A percentile compares a stretch with the other conserved stretches of the same genome.
Evolutionary conservation across 2,113 vertebrate genomes (phyloP).

Genomic region (Lasiurus borealis): DNA sequence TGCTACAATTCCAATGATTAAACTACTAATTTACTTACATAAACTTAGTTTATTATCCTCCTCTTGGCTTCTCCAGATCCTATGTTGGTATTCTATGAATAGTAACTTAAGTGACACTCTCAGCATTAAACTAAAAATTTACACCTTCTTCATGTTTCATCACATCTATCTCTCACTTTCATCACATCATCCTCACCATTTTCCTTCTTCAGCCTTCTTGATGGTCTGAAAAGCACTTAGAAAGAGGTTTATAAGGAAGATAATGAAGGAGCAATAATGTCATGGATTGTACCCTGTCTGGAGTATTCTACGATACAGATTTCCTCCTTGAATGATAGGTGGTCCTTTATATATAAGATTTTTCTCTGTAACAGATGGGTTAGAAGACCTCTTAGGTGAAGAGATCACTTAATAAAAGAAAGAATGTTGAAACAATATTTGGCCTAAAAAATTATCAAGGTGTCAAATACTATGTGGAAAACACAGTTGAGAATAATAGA

Average conservation of each 20-base stretch:
- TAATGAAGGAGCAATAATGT: neutral
- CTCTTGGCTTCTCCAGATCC: neutral
- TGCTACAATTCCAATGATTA: neutral
- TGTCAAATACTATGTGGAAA: neutral
- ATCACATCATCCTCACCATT: neutral
- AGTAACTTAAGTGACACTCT: neutral
- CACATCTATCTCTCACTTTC: neutral
- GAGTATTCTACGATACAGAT: neutral
- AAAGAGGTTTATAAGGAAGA: neutral
- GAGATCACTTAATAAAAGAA: neutral
- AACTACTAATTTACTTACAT: neutral
- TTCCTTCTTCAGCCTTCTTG: neutral
- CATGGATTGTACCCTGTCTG: neutral
- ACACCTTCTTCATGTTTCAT: neutral
- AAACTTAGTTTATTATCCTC: neutral
- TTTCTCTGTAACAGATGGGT: neutral
- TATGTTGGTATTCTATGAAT: neutral
- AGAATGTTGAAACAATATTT: neutral
- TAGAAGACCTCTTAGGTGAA: neutral
- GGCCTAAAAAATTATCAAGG: neutral
- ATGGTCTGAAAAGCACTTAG: neutral
- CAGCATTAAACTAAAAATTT: neutral
- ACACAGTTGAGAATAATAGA: neutral
- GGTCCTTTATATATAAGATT: neutral
- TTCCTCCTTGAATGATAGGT: neutral